A percentile compares a stretch with the other conserved stretches of the same genome.
These are phyloP conservation scores for Neodiprion pinetum DNA, from an alignment of 1,140 invertebrate genomes.

Conservation along the genomic window DNA sequence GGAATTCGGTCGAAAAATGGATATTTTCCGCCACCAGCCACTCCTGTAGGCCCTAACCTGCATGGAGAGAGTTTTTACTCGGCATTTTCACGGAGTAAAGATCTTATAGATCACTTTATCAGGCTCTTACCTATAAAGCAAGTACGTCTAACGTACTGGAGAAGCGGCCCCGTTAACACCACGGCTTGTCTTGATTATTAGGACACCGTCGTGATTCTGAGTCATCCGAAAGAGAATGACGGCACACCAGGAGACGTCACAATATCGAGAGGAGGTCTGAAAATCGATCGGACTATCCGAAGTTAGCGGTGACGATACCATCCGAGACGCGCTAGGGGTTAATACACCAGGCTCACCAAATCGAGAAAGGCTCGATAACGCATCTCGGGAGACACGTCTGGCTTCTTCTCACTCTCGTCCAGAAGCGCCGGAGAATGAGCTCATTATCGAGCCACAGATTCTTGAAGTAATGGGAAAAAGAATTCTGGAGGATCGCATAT, in stretches of 20 bases:
- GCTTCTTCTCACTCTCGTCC: too few relatives aligned
- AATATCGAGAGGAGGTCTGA: background rate
- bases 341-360: too few relatives aligned
- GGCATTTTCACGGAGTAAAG: constrained; percentile 7
- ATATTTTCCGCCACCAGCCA: too few relatives aligned
- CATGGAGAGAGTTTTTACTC: constrained; percentile 13
- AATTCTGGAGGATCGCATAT: background rate
- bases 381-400: too few relatives aligned
- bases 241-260: too few relatives aligned
- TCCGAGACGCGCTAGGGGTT: too few relatives aligned
- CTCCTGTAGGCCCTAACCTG: constrained; percentile 11
- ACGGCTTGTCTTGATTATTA: background rate
- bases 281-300: background rate
- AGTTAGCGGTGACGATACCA: too few relatives aligned
- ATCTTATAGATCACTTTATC: constrained; percentile 10
- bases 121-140: constrained; percentile 13
- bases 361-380: too few relatives aligned
- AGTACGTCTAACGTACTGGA: background rate
- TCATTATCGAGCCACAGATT: background rate
- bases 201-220: constrained; percentile 3
- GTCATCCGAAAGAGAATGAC: too few relatives aligned
- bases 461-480: constrained; percentile 14
- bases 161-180: background rate
- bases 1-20: too few relatives aligned
- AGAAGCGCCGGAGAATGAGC: too few relatives aligned